phyloP scores from a whole-genome alignment of 2,113 vertebrate genomes.

The Neolamprologus longior region DNA sequence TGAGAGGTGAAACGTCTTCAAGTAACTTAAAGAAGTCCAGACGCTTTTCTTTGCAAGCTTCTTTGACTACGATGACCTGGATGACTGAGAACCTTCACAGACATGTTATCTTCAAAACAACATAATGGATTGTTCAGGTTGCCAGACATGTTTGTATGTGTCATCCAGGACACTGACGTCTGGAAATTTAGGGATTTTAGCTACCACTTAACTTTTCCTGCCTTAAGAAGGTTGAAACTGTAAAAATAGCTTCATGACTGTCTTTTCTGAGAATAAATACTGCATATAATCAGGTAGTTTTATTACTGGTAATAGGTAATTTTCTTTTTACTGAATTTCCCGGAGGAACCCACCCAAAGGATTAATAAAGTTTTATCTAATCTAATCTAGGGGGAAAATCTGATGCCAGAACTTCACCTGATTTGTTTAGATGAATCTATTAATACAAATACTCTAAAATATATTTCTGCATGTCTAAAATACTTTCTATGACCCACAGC shows the following conservation, averaged over 20 bases:
- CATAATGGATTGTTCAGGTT: neutral
- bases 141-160: neutral
- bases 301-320: neutral
- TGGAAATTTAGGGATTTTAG: neutral
- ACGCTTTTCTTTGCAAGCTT: too few relatives aligned
- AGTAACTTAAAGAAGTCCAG: too few relatives aligned
- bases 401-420: neutral
- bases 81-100: too few relatives aligned
- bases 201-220: neutral
- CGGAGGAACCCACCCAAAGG: fast-evolving
- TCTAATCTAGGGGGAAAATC: neutral
- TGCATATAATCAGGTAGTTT: neutral
- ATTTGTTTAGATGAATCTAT: neutral
- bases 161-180: neutral
- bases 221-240: neutral
- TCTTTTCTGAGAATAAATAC: neutral
- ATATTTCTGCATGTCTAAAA: neutral
- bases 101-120: neutral
- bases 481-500: neutral
- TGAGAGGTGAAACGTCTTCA: too few relatives aligned
- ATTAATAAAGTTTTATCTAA: neutral
- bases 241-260: neutral
- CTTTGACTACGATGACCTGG: too few relatives aligned
- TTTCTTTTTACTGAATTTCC: neutral
- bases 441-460: neutral